Conservation (phyloP, 2,888 invertebrate species). For the Lydus trimaculatus region DNA sequence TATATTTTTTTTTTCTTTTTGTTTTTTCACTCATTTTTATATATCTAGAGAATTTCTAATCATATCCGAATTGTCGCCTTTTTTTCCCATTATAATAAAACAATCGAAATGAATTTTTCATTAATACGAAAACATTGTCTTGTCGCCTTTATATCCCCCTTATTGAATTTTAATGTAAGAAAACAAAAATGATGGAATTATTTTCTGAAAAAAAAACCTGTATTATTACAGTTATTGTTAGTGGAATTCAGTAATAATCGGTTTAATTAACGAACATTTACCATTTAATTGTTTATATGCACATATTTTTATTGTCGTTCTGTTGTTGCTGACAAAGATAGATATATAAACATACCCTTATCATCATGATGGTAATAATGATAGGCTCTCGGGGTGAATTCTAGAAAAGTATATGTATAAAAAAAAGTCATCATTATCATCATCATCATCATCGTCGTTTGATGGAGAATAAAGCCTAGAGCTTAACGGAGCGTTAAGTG, state of each 20-base stretch:
- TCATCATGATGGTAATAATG: not conserved
- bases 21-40: not conserved
- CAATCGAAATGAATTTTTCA: constrained; percentile 2
- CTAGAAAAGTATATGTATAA: not conserved
- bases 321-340: not conserved
- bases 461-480: constrained; percentile 11
- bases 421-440: not conserved
- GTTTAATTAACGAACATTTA: not conserved
- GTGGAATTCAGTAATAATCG: not conserved
- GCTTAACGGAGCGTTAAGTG: constrained; percentile 33
- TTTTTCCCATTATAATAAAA: not conserved
- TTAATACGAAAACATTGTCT: not conserved
- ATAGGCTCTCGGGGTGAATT: not conserved
- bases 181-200: not conserved
- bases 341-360: not conserved
- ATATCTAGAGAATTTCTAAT: not conserved
- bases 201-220: not conserved
- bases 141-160: constrained; percentile 1
- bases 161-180: not conserved
- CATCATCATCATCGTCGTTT: not conserved
- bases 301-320: not conserved
- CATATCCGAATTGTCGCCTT: not conserved
- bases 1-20: constrained; percentile 4
- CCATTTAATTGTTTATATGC: not conserved
- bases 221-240: not conserved